Evolutionary conservation across 2,888 invertebrate species (phyloP), one percentile per base, ranked within the genome.

Genomic region (Eustalomyia histrio): DNA sequence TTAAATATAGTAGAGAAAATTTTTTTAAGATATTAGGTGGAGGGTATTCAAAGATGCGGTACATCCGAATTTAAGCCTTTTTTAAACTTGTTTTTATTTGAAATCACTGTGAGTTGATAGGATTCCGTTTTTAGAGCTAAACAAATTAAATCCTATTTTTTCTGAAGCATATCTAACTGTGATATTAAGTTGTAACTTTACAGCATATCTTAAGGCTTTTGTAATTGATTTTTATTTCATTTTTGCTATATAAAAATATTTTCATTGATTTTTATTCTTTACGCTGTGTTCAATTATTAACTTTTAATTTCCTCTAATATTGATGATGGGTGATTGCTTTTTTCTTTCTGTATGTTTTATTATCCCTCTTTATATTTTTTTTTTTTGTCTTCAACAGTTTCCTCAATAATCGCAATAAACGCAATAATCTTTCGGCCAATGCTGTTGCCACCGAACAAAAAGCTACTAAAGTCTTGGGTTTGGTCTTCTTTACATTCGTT

Each of bases 381-480:
- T 58, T 33, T 5, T 72, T 17, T 57, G 52, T 82, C 79, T 74
- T 79, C 87, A 91, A 12, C 92, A 95, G 95, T 86, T 94, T 95
- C 86, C 90, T 95, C 47, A 93, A 94, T 47, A 94, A 93, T 81
- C 92, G 94, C 82, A 93, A 92, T 84, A 95, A 94, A 87, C 92
- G 94, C 14, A 93, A 94, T 85, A 94, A 94, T 2, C 89, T 95
- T 82, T 94, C 95, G 1, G 95, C 95, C 10, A 95, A 95, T 87
- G 95, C 95, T 0, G 96, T 96, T 2, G 95, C 95, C n/a, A 95
- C 95, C 35, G 97, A 99, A 90, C 97, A 98, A 90, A 98, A 98
- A 88, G 98, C 98, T 1, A 97, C 97, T 72, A 97, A 98, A 91
- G 91, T 91, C 0, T 92, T 98, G 7, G 97, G 97, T 0, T 91